Evolutionary conservation across 2,113 vertebrate species (phyloP).

Genomic region (Brachionichthys hirsutus): DNA sequence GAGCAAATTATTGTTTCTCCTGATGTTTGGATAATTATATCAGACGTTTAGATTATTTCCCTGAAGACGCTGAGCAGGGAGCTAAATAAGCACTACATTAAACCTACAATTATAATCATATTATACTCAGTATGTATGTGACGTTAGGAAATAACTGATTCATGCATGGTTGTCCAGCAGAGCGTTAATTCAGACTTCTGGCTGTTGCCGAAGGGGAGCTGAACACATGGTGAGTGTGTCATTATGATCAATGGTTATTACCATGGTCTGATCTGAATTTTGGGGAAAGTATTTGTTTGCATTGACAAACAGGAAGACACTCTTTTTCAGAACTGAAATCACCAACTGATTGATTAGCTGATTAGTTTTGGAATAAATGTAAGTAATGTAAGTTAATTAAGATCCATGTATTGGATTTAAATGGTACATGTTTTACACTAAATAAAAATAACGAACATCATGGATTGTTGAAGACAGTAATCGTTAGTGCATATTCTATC

Average conservation of each 20-base stretch:
- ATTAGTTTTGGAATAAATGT: neutral
- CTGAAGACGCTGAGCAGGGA: no score
- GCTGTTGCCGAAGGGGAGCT: slow-evolving; percentile 59
- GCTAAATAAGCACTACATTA: no score
- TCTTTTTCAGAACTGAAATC: neutral
- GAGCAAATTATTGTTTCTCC: no score
- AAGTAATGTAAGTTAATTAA: neutral
- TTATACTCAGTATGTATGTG: no score
- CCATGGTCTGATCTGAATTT: neutral
- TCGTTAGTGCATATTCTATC: no score
- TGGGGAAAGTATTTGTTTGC: neutral
- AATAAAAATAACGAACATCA: neutral
- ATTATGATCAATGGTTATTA: neutral
- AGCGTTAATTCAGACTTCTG: slow-evolving; percentile 55
- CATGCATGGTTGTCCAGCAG: neutral
- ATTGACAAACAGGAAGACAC: neutral
- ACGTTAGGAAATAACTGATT: neutral
- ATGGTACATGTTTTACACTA: no score
- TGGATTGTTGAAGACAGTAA: neutral
- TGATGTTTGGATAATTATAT: no score
- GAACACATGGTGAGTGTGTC: slow-evolving; percentile 78
- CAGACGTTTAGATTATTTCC: no score
- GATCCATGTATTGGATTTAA: neutral
- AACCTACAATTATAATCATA: no score
- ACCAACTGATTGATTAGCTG: neutral